phyloP scores from a whole-genome alignment of 2,113 vertebrate genomes.

The Chionomys nivalis region DNA sequence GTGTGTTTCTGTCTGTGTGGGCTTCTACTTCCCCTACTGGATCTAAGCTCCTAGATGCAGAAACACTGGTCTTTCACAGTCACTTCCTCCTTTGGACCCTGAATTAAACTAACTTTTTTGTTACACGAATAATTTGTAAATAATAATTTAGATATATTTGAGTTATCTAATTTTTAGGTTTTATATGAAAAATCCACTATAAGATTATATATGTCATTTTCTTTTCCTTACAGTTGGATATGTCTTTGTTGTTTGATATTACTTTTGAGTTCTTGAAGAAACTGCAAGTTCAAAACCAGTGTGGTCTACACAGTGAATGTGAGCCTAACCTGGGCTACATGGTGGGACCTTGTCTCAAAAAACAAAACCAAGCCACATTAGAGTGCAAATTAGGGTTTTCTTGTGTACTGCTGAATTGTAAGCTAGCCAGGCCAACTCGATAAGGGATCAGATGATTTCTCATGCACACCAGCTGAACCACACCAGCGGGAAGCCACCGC shows the following conservation, averaged over 20 bases:
- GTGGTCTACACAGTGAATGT: neutral
- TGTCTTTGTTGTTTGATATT: neutral
- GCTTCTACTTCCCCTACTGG: neutral
- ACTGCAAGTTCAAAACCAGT: neutral
- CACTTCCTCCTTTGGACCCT: neutral
- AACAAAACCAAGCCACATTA: neutral
- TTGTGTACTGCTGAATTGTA: neutral
- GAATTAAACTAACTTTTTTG: neutral
- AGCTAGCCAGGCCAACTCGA: neutral
- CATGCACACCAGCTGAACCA: neutral
- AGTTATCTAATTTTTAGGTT: neutral
- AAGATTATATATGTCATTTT: conserved; percentile 13
- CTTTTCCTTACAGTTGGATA: neutral
- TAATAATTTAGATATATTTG: neutral
- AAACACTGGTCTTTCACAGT: neutral
- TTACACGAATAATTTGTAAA: neutral
- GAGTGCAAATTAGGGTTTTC: neutral
- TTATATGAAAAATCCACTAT: neutral
- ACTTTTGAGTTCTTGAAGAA: neutral
- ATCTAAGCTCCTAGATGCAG: neutral
- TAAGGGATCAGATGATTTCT: neutral
- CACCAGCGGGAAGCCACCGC: neutral
- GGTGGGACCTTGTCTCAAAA: neutral
- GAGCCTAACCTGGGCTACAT: neutral
- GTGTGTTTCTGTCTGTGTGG: neutral